A percentile compares a stretch with the other conserved stretches of the same genome.
Evolutionary conservation across 2,113 vertebrate species (phyloP).

Genomic region (Callocephalon fimbriatum): DNA sequence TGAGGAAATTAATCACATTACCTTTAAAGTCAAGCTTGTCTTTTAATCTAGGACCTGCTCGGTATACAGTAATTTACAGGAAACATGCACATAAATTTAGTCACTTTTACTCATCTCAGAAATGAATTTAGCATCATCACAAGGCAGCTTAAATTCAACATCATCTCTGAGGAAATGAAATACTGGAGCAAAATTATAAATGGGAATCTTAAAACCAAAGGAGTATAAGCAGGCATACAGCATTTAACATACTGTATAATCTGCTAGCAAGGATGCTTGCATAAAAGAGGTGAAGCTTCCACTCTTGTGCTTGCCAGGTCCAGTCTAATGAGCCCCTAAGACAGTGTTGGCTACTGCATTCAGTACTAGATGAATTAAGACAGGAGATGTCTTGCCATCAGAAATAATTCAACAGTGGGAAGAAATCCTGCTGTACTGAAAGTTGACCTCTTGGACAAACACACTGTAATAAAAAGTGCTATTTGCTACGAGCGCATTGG

Average conservation of each 20-base stretch:
- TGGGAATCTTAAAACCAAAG: conserved; percentile 36
- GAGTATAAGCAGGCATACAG: background rate
- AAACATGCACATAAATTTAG: conserved; percentile 43
- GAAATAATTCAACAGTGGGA: conserved; percentile 73
- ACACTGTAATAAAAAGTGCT: conserved; percentile 79
- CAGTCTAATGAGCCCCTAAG: background rate
- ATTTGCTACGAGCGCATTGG: conserved; percentile 76
- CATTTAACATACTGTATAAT: conserved; percentile 20
- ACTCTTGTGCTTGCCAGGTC: background rate
- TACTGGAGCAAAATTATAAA: conserved; percentile 35
- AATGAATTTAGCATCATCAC: conserved; percentile 50
- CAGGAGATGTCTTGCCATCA: conserved; percentile 43
- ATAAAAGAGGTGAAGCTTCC: background rate
- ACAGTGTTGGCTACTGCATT: conserved; percentile 13
- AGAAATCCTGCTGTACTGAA: conserved; percentile 69
- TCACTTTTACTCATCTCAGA: conserved; percentile 28
- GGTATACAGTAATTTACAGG: conserved; percentile 16
- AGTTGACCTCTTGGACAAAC: conserved; percentile 86
- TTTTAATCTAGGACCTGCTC: background rate
- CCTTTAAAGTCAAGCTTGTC: conserved; percentile 11
- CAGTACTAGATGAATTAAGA: conserved; percentile 47
- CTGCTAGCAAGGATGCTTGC: background rate
- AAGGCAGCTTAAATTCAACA: conserved; percentile 35
- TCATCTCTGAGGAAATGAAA: conserved; percentile 36
- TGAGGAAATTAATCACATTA: background rate